Evolutionary conservation across 2,113 vertebrate species (phyloP), one percentile per base, ranked within the genome.

Genomic region (Stictonetta naevosa): DNA sequence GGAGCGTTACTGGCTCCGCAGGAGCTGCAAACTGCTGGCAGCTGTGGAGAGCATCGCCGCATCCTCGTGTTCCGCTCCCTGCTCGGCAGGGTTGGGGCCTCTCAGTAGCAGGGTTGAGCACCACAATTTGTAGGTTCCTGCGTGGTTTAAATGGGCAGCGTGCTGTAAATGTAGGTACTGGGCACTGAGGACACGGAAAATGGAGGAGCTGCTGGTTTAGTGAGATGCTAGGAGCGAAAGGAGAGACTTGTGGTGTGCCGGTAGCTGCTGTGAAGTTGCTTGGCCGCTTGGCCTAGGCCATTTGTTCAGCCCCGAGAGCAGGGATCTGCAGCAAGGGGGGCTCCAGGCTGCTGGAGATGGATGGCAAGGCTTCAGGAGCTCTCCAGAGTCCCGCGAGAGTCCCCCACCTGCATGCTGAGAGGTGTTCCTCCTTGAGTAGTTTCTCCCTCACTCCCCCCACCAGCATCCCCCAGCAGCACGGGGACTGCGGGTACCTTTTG

Each of bases 131-230:
- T 28, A 26, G 6, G 6, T 71, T 50, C 46, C 46, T 52, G 68
- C 18, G 3, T 21, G 29, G 15, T 21, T 13, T 33, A 23, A 46
- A 22, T 12, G 3, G 20, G 31, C 38, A 36, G 20, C 33, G 28
- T 21, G 8, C 13, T 60, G 26, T 46, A 29, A 8, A 15, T 9
- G 31, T 28, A 59, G 33, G n/a, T 36, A 10, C 21, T 28, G 31
- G 42, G 44, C 55, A 29, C 6, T 26, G 23, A 26, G 33, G 33
- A 16, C 20, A n/a, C 18, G 10, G 12, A 80, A 85, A 77, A 67
- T 0, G 2, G 52, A 46, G 0, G 6, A 42, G 2, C 13, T 69
- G 29, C 11, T 44, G 42, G 11, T 44, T 64, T 44, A 69, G 42
- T 44, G 84, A 25, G 42, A 58, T 14, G 2, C 14, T 72, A 6